phyloP scores from a whole-genome alignment of 2,888 invertebrate genomes.

The Sarcophaga carnaria region DNA sequence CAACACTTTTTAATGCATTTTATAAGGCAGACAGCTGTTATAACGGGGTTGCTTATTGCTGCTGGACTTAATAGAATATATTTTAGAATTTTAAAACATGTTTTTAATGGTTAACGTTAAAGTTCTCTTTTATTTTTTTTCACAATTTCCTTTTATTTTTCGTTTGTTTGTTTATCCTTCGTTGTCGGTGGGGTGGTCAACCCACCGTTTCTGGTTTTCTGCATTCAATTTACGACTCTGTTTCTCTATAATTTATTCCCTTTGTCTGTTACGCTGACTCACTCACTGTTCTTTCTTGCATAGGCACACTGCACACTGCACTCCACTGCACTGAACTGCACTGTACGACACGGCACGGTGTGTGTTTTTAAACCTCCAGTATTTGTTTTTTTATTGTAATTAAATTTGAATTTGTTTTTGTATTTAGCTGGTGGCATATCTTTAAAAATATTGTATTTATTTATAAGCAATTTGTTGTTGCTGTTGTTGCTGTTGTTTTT shows the following conservation, averaged over 20 bases:
- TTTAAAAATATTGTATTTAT: constrained; percentile 37
- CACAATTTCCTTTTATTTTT: background rate
- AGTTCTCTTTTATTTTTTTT: constrained; percentile 41
- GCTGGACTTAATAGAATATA: background rate
- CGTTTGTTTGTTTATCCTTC: constrained; percentile 18
- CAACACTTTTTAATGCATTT: constrained; percentile 52
- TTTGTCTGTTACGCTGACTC: background rate
- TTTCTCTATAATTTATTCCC: constrained; percentile 52
- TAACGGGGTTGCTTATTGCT: constrained; percentile 24
- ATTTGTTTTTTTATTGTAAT: background rate
- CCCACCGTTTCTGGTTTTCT: background rate
- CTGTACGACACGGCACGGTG: too few relatives aligned
- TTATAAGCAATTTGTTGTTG: constrained; percentile 41
- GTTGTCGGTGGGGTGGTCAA: constrained; percentile 10
- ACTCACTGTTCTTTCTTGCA: background rate
- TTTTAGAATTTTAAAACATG: constrained; percentile 54
- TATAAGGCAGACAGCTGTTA: constrained; percentile 61
- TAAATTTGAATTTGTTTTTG: constrained; percentile 18
- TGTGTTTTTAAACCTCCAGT: too few relatives aligned
- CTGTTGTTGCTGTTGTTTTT: constrained; percentile 3
- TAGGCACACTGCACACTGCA: background rate
- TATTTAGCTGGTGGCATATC: constrained; percentile 30
- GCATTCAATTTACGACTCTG: constrained; percentile 42
- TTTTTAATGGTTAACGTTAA: constrained; percentile 62
- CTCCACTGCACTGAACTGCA: too few relatives aligned